These are phyloP conservation scores for Paramormyrops hopkinsi DNA, from an alignment of 2,797 vertebrate genomes.

Conservation along the genomic window DNA sequence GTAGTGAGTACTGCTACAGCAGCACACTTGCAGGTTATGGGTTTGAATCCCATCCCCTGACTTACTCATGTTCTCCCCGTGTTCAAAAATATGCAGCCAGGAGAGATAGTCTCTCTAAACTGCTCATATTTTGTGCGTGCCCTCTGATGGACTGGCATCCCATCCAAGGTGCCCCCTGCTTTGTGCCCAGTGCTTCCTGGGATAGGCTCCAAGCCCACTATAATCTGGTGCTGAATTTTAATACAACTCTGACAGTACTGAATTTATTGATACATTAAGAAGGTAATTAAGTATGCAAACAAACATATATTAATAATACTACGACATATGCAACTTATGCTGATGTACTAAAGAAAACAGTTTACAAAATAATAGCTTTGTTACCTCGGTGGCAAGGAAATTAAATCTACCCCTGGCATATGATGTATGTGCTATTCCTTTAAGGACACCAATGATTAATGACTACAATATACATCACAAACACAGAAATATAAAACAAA, in stretches of 20 bases:
- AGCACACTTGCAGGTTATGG: neutral
- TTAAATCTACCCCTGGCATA: neutral
- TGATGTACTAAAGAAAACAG: neutral
- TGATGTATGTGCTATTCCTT: neutral
- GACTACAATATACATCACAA: neutral
- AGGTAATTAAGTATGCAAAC: neutral
- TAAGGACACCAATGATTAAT: neutral
- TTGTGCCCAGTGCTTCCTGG: neutral
- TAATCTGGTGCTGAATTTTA: neutral
- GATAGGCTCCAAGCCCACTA: neutral
- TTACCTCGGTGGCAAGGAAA: neutral
- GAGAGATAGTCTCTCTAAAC: neutral
- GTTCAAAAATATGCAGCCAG: neutral
- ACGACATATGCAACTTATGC: neutral
- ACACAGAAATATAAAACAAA: slow-evolving; percentile 21
- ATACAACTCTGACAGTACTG: neutral
- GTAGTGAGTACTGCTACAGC: neutral
- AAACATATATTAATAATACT: neutral
- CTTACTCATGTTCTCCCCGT: neutral
- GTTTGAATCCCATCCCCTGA: neutral
- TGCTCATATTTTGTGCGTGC: neutral
- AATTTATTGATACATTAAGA: neutral
- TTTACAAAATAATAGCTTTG: neutral
- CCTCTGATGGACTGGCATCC: neutral
- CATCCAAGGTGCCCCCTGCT: neutral